Evolutionary conservation across 1,140 invertebrate genomes (phyloP).

Genomic region (Drosophila leontia): DNA sequence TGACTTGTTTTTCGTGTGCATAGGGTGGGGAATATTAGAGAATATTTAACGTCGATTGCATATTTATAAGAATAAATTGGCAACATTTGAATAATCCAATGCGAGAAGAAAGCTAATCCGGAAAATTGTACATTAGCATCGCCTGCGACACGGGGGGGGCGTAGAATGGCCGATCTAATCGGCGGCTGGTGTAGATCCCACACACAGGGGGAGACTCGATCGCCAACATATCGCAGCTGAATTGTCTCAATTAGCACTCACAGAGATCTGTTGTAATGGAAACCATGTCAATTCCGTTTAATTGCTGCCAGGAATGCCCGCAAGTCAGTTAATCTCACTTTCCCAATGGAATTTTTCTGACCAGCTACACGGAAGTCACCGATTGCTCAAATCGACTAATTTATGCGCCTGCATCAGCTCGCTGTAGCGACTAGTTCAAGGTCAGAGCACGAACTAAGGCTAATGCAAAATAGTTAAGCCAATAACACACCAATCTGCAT

Average conservation of each 20-base stretch:
- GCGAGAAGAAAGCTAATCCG: constrained; percentile 22
- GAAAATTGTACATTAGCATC: constrained; percentile 23
- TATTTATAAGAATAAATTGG: constrained; percentile 40
- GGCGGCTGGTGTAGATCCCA: constrained; percentile 11
- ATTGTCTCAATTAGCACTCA: constrained; percentile 40
- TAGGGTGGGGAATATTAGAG: neutral
- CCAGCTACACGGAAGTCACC: constrained; percentile 35
- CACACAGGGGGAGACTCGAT: constrained; percentile 1
- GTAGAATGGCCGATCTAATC: constrained; percentile 18
- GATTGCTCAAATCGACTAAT: constrained; percentile 31
- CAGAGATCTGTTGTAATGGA: constrained; percentile 21
- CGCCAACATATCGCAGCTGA: constrained; percentile 10
- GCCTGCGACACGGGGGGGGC: constrained; percentile 12
- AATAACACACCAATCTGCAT: constrained; percentile 50
- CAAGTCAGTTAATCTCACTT: constrained; percentile 5
- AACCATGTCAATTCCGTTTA: constrained; percentile 26
- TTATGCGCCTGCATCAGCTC: constrained; percentile 38
- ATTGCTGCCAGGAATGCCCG: constrained; percentile 48
- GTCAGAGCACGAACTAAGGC: constrained; percentile 48
- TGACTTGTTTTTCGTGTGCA: constrained; percentile 43
- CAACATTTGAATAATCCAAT: constrained; percentile 39
- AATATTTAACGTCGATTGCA: constrained; percentile 30
- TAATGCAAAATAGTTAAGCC: constrained; percentile 50
- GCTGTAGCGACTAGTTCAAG: constrained; percentile 69
- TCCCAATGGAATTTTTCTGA: constrained; percentile 36